Conservation (phyloP, 2,797 vertebrate species). For the Margarornis squamiger region DNA sequence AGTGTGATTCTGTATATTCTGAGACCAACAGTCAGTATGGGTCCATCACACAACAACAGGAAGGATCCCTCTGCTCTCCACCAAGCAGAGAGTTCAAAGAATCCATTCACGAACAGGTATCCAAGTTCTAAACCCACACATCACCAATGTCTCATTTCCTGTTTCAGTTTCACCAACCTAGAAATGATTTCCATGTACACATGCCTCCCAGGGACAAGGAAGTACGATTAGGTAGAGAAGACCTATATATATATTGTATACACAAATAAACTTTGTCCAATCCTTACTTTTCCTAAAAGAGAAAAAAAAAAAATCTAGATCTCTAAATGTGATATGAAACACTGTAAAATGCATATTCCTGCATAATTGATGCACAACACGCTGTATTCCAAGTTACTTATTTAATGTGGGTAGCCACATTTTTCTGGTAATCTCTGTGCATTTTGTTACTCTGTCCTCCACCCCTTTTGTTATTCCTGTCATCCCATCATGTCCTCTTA, state of each 20-base stretch:
- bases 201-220: not conserved
- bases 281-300: not conserved
- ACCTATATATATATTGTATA: not conserved
- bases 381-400: not conserved
- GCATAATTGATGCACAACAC: not conserved
- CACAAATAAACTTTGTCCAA: not conserved
- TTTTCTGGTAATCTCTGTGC: not conserved
- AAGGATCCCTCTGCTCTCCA: not conserved
- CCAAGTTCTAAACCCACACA: not conserved
- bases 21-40: not conserved
- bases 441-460: constrained; percentile 34
- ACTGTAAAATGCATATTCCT: not conserved
- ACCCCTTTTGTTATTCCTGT: constrained; percentile 20
- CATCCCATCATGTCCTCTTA: not conserved
- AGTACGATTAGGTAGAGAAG: not conserved
- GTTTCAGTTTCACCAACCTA: not conserved
- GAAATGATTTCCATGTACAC: not conserved
- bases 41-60: not conserved
- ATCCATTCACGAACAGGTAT: not conserved
- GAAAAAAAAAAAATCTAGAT: accelerated
- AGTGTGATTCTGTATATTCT: not conserved
- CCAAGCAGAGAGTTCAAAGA: not conserved
- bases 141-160: not conserved
- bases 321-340: not conserved
- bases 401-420: not conserved